These are phyloP conservation scores for Ptyas mucosa DNA, from an alignment of 2,113 vertebrate species.

Conservation along the genomic window DNA sequence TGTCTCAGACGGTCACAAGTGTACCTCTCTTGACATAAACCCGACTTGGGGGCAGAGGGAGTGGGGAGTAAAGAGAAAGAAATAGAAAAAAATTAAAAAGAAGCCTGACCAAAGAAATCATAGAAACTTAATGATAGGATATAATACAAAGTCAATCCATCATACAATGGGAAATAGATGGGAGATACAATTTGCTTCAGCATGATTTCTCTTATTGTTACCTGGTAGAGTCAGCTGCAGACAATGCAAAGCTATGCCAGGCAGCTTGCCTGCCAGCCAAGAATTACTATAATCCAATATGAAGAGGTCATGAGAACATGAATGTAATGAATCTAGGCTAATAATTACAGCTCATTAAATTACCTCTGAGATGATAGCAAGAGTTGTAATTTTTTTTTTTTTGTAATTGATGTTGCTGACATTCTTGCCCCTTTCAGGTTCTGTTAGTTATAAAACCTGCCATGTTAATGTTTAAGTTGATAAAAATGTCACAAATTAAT, in stretches of 20 bases:
- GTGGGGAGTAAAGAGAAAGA: background rate
- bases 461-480: slow-evolving; percentile 52
- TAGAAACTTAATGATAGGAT: background rate
- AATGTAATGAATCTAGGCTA: slow-evolving; percentile 60
- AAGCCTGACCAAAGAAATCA: slow-evolving; percentile 5
- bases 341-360: slow-evolving; percentile 61
- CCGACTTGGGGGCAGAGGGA: background rate
- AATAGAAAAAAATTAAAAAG: background rate
- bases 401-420: slow-evolving; percentile 63
- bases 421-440: slow-evolving; percentile 57
- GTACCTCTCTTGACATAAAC: background rate
- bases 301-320: slow-evolving; percentile 49
- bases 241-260: slow-evolving; percentile 26
- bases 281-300: slow-evolving; percentile 55
- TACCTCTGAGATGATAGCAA: slow-evolving; percentile 57
- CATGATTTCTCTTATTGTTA: slow-evolving; percentile 16
- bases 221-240: slow-evolving; percentile 27
- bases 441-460: slow-evolving; percentile 61
- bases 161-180: slow-evolving; percentile 23
- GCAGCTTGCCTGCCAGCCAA: slow-evolving; percentile 16
- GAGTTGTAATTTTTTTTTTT: slow-evolving; percentile 55
- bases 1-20: background rate
- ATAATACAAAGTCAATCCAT: slow-evolving; percentile 25
- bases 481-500: slow-evolving; percentile 63
- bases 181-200: slow-evolving; percentile 28